Conservation (phyloP, 2,888 invertebrate genomes). For the Metalampra italica region DNA sequence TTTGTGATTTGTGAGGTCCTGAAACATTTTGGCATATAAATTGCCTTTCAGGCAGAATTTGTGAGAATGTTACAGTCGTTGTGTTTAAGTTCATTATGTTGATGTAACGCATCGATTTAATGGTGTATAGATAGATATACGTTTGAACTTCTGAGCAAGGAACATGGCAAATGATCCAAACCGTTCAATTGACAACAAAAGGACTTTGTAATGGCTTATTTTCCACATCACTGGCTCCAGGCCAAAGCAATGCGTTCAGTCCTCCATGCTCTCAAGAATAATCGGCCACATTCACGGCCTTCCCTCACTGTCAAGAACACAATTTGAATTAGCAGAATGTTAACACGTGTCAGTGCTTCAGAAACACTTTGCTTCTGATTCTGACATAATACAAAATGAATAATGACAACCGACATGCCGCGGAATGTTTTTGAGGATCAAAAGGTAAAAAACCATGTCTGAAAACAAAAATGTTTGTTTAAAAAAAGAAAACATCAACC, state of each 20-base stretch:
- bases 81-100: too few species aligned
- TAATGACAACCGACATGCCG: background rate
- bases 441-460: background rate
- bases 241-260: conserved; percentile 30
- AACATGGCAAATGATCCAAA: conserved; percentile 22
- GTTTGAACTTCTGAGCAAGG: background rate
- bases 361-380: conserved; percentile 17
- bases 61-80: too few species aligned
- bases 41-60: too few species aligned
- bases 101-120: too few species aligned
- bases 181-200: conserved; percentile 12
- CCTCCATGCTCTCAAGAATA: conserved; percentile 16
- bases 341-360: conserved; percentile 20
- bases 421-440: conserved; percentile 5
- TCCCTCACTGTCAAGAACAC: conserved; percentile 44
- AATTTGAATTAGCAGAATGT: conserved; percentile 23
- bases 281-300: conserved; percentile 25
- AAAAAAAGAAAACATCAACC: too few species aligned
- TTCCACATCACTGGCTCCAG: conserved; percentile 37
- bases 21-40: too few species aligned
- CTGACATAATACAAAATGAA: conserved; percentile 5
- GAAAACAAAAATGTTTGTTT: too few species aligned
- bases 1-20: too few species aligned
- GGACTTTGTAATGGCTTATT: conserved; percentile 48
- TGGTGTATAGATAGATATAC: too few species aligned